Evolutionary conservation across 2,888 invertebrate species (phyloP), one percentile per base, ranked within the genome.

Genomic region (Limnephilus rhombicus): DNA sequence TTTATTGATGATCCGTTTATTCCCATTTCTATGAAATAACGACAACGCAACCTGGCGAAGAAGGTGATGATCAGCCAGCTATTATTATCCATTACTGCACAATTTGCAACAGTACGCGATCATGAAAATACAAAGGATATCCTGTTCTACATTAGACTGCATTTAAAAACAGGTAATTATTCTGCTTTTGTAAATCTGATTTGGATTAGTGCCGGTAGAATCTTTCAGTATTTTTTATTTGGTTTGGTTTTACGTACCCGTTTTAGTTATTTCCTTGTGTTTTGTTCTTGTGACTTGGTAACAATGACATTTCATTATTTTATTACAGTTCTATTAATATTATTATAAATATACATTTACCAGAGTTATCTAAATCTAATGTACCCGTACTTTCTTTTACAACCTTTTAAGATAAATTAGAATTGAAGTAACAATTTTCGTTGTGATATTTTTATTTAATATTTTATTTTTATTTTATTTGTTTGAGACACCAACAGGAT

Each of bases 111-210:
- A 37, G 80, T 89, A 89, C 80, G 80, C 88, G 88, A 89, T 89
- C 88, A 37, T 80, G 80, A 80, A 89, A 89, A 80, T 41, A 89
- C 37, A 89, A 89, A 89, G 88, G 88, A 89, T 89, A 80, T 89
- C 88, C 88, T 80, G 88, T 80, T 80, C 88, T n/a, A 80, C 80
- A 68, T 68, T 68, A 68, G 24, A n/a, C 68, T 68, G 68, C 68
- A 68, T 68, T 68, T 68, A 68, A 68, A 68, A 68, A 68, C 68
- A 68, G 68, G 68, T 68, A 68, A 68, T 68, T 68, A 68, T 68
- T 68, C 68, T 68, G 9, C 7, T n/a, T 68, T 68, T 68, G 24
- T 9, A 68, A 68, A 68, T 68, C 68, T 68, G 68, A 68, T 68
- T 68, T 24, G 68, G 68, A 68, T 68, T 68, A 24, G 68, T n/a